phyloP scores from a whole-genome alignment of 2,888 invertebrate species.

The Tholera decimalis region DNA sequence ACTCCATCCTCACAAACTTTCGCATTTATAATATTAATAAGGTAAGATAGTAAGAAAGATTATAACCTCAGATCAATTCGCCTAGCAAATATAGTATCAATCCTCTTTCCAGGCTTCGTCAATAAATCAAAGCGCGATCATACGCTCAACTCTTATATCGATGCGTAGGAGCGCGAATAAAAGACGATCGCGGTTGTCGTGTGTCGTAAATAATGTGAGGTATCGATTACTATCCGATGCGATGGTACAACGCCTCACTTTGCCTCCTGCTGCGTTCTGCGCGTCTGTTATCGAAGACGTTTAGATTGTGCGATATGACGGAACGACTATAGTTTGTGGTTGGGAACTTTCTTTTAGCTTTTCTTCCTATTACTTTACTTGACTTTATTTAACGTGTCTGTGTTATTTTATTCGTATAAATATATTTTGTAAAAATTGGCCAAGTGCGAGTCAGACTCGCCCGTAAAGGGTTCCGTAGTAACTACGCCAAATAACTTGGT shows the following conservation, averaged over 20 bases:
- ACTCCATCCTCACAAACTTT: no score
- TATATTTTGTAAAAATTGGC: no score
- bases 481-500: no score
- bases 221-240: conserved; percentile 83
- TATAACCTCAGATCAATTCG: conserved; percentile 38
- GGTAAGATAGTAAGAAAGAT: no score
- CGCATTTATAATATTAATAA: no score
- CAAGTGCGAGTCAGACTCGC: no score
- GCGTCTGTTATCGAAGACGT: conserved; percentile 57
- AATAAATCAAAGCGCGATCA: conserved; percentile 51
- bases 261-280: conserved; percentile 78
- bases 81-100: conserved; percentile 45
- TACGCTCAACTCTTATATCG: conserved; percentile 45
- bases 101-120: conserved; percentile 19
- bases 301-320: conserved; percentile 51
- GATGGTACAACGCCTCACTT: conserved; percentile 73
- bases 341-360: neutral
- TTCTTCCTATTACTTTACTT: neutral
- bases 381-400: no score
- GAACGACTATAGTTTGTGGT: conserved; percentile 33
- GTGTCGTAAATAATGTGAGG: conserved; percentile 77
- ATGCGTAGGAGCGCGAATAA: conserved; percentile 78
- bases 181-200: conserved; percentile 72
- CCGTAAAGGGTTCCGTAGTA: no score
- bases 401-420: no score